Conservation (phyloP, 1,140 invertebrate species). For the Drosophila jambulina region DNA sequence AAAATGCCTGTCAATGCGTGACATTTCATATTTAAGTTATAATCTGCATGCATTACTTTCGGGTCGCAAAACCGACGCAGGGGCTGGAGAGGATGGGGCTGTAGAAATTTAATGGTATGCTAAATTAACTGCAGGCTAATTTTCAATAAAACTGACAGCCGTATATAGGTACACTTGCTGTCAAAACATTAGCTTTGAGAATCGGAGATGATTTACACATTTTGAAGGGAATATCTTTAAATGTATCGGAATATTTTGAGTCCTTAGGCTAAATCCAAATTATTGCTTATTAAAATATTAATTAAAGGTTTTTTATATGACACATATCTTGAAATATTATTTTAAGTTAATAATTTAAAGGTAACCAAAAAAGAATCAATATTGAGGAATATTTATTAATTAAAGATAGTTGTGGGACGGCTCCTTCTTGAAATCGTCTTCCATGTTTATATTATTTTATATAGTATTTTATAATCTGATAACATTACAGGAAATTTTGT, state of each 20-base stretch:
- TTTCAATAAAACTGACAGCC: slow-evolving; percentile 81
- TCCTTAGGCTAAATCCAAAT: too few relatives aligned
- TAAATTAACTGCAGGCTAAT: slow-evolving; percentile 81
- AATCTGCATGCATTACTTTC: slow-evolving; percentile 82
- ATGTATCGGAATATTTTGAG: neutral
- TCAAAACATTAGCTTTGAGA: slow-evolving; percentile 10
- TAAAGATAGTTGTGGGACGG: too few relatives aligned
- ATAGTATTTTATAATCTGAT: neutral
- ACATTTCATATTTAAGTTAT: slow-evolving; percentile 84
- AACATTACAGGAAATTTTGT: too few relatives aligned
- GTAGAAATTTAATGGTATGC: slow-evolving; percentile 78
- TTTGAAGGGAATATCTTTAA: neutral
- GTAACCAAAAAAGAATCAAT: too few relatives aligned
- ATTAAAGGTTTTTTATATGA: neutral
- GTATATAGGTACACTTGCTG: slow-evolving; percentile 22
- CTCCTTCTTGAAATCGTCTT: neutral
- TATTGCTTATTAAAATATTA: neutral
- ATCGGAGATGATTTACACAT: neutral
- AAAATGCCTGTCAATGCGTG: slow-evolving; percentile 83
- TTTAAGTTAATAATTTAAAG: too few relatives aligned
- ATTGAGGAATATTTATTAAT: too few relatives aligned
- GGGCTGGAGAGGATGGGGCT: slow-evolving; percentile 15
- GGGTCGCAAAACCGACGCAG: slow-evolving; percentile 13
- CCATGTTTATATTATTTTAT: neutral
- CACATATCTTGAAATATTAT: too few relatives aligned